These are phyloP conservation scores for Miichthys miiuy DNA, from an alignment of 2,797 vertebrate species.

Conservation along the genomic window DNA sequence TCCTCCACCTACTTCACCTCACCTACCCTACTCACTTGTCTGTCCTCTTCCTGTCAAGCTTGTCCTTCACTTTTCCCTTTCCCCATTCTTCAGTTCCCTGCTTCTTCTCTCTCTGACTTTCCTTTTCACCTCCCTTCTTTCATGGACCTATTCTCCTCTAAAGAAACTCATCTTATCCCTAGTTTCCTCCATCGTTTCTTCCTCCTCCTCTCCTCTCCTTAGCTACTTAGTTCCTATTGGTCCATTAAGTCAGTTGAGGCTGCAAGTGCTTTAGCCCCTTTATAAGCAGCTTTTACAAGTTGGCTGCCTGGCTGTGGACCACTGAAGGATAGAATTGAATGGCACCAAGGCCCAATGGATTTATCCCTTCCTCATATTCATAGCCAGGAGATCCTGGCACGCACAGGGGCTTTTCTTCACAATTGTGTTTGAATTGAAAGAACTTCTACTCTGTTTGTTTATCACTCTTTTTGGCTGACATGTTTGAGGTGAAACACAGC, in stretches of 20 bases:
- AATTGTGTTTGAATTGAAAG: slow-evolving; percentile 46
- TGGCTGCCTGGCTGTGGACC: slow-evolving; percentile 69
- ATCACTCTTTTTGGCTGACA: slow-evolving; percentile 2
- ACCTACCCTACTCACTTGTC: slow-evolving; percentile 18
- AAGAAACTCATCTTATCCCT: slow-evolving; percentile 17
- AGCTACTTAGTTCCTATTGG: slow-evolving; percentile 54
- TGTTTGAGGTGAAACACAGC: slow-evolving; percentile 2
- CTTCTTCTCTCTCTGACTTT: not conserved
- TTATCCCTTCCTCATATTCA: slow-evolving; percentile 70
- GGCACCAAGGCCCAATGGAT: slow-evolving; percentile 64
- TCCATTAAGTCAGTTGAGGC: slow-evolving; percentile 70
- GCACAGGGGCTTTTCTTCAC: slow-evolving; percentile 56
- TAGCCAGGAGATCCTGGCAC: slow-evolving; percentile 62
- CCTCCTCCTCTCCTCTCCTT: slow-evolving; percentile 26
- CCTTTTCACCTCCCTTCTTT: slow-evolving; percentile 9
- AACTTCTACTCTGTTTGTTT: slow-evolving; percentile 41
- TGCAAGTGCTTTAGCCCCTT: slow-evolving; percentile 60
- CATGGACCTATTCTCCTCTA: slow-evolving; percentile 2
- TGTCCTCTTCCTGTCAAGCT: slow-evolving; percentile 31
- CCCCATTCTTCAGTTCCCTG: slow-evolving; percentile 15
- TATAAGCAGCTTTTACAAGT: slow-evolving; percentile 77
- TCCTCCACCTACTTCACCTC: slow-evolving; percentile 38
- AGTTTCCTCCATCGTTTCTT: slow-evolving; percentile 13
- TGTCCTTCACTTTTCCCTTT: slow-evolving; percentile 23
- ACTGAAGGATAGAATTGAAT: slow-evolving; percentile 77